These are phyloP conservation scores for Sarcoramphus papa DNA, from an alignment of 2,797 vertebrate genomes.

Conservation along the genomic window DNA sequence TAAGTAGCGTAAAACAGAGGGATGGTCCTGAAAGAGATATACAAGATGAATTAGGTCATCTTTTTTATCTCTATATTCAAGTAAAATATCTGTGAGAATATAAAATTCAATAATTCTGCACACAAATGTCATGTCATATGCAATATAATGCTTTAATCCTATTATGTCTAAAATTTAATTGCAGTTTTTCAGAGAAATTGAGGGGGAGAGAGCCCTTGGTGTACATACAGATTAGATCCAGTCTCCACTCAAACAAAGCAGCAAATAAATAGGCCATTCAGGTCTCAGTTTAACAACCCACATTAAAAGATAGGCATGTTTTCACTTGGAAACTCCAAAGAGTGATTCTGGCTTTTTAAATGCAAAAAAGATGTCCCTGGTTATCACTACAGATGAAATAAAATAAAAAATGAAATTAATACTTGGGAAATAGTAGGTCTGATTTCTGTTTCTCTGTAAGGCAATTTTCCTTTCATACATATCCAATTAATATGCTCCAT, in stretches of 20 bases:
- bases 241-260: constrained; percentile 49
- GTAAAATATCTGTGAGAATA: constrained; percentile 19
- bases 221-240: constrained; percentile 53
- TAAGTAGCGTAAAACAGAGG: neutral
- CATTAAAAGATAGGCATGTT: constrained; percentile 37
- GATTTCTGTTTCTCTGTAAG: constrained; percentile 38
- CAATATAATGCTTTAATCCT: constrained; percentile 36
- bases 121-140: constrained; percentile 23
- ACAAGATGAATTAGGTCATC: constrained; percentile 8
- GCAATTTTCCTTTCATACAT: constrained; percentile 24
- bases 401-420: constrained; percentile 23
- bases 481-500: constrained; percentile 45
- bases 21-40: neutral
- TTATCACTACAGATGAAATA: neutral
- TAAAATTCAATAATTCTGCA: constrained; percentile 32
- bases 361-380: neutral
- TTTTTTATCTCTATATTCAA: constrained; percentile 25
- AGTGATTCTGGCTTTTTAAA: constrained; percentile 9
- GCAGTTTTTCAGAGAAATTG: constrained; percentile 33
- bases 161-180: constrained; percentile 51
- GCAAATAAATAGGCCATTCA: constrained; percentile 50
- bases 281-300: constrained; percentile 39
- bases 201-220: constrained; percentile 7
- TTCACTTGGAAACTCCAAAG: constrained; percentile 29
- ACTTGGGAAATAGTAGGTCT: constrained; percentile 2